Percentiles rank a stretch among this genome's conserved stretches.
Conservation (phyloP, 2,888 invertebrate species). For the Drosophila limbata region DNA sequence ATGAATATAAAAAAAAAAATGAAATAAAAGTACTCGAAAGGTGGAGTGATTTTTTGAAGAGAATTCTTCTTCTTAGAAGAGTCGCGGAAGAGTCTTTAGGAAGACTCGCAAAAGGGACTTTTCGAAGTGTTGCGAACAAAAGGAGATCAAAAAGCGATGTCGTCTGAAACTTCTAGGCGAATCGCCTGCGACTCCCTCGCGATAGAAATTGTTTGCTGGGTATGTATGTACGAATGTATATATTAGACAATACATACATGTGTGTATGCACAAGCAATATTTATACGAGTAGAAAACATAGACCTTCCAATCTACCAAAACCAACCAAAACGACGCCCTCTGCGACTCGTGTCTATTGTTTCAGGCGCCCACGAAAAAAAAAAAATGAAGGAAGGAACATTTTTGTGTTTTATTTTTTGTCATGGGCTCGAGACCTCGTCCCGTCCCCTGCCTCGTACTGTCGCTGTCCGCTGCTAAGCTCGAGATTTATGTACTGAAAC, state of each 20-base stretch:
- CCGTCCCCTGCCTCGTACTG: not conserved
- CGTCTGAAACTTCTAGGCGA: no score
- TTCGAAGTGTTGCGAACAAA: no score
- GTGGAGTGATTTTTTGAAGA: no score
- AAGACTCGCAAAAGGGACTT: no score
- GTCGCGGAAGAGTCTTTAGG: no score
- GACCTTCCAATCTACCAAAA: slow-evolving; percentile 23
- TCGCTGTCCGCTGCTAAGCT: slow-evolving; percentile 70
- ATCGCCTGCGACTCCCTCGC: no score
- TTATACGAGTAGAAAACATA: slow-evolving; percentile 56
- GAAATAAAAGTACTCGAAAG: no score
- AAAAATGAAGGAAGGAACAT: slow-evolving; percentile 6
- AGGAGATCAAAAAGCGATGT: no score
- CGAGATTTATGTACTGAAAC: slow-evolving; percentile 76
- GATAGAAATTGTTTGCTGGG: no score
- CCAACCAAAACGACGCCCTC: slow-evolving; percentile 41
- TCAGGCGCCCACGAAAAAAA: slow-evolving; percentile 49
- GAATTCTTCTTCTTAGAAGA: no score
- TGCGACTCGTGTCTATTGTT: slow-evolving; percentile 72
- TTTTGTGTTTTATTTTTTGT: slow-evolving; percentile 37
- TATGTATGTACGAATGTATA: no score
- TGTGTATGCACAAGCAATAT: slow-evolving; percentile 66
- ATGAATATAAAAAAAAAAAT: no score
- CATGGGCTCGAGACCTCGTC: slow-evolving; percentile 13
- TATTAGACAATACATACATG: slow-evolving; percentile 5